A percentile compares a stretch with the other conserved stretches of the same genome.
phyloP scores from a whole-genome alignment of 2,113 vertebrate genomes.

The Plecotus auritus region DNA sequence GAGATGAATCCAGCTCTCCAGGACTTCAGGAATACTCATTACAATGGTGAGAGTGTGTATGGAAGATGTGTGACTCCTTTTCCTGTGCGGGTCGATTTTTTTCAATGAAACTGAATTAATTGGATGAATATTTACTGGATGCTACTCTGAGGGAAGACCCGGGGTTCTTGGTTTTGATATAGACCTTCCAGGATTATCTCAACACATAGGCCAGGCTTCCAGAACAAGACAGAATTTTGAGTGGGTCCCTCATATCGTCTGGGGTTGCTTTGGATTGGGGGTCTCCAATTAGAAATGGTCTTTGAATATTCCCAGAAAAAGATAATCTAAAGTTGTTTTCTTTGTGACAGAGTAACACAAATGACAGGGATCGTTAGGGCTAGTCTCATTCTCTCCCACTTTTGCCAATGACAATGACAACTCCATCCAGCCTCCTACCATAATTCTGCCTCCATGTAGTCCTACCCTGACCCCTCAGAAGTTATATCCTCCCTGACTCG shows the following conservation, averaged over 20 bases:
- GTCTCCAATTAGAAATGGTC: background rate
- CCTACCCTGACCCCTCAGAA: background rate
- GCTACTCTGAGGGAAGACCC: background rate
- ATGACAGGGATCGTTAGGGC: background rate
- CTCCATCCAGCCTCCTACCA: background rate
- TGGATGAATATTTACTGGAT: background rate
- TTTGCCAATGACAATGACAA: background rate
- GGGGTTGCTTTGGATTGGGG: background rate
- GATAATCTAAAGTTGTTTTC: background rate
- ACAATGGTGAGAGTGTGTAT: background rate
- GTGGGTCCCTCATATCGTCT: background rate
- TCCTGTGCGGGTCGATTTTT: background rate
- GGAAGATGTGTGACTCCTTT: background rate
- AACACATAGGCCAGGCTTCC: background rate
- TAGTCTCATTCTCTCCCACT: background rate
- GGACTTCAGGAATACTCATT: too few relatives aligned
- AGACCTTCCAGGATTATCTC: background rate
- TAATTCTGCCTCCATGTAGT: background rate
- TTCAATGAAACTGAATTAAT: background rate
- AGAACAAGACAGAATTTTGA: background rate
- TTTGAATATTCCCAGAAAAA: background rate
- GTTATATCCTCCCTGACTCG: rapidly evolving
- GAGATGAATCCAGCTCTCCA: rapidly evolving
- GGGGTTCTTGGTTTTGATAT: background rate
- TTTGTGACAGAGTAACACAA: background rate